Base-by-base conservation (phyloP, 1,140 invertebrate genomes). In the Diorhabda sublineata region DNA sequence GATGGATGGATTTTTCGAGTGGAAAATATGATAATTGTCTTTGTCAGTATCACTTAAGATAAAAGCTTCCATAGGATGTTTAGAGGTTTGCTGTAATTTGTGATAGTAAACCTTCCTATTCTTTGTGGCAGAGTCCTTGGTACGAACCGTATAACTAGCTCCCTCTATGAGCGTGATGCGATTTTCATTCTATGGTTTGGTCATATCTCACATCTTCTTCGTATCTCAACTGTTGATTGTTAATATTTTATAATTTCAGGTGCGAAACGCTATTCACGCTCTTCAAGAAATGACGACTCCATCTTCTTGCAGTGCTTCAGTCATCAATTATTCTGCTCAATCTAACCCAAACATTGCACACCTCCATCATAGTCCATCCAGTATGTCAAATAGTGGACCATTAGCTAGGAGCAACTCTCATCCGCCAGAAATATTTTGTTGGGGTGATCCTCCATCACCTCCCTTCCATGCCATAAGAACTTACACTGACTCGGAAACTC, bases 201-300 rank as follows among this genome's bases (percentile, higher is more conserved):
- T 26, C 26, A 26, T 26, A 26, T 26, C 26, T 26, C 26, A 26
- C 26, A 26, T 26, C 26, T 26, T 26, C 26, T 26, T 26, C 26
- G 26, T 26, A 26, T 26, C 26, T 26, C 26, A 26, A 26, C 26
- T 26, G 26, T 26, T 26, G 26, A 26, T 26, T 26, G 26, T 52
- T 52, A 4, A 52, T 52, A 8, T 52, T 52, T 4, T 52, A 62
- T 71, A 26, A 66, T 71, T 79, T 57, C 72, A 92, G 90, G 89
- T 92, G 45, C 84, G 91, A 56, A 91, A 91, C 76, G 92, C 92
- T 3, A 92, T 93, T 69, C 91, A 92, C 78, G 91, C 91, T 2
- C 82, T 93, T 42, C 92, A 93, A 80, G 91, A 91, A 79, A 87
- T 94, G 85, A 87, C 88, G 4, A 85, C 86, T 60, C 89, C 88